A percentile compares a stretch with the other conserved stretches of the same genome.
These are phyloP conservation scores for Etheostoma perlongum DNA, from an alignment of 2,797 vertebrate species.

Conservation along the genomic window DNA sequence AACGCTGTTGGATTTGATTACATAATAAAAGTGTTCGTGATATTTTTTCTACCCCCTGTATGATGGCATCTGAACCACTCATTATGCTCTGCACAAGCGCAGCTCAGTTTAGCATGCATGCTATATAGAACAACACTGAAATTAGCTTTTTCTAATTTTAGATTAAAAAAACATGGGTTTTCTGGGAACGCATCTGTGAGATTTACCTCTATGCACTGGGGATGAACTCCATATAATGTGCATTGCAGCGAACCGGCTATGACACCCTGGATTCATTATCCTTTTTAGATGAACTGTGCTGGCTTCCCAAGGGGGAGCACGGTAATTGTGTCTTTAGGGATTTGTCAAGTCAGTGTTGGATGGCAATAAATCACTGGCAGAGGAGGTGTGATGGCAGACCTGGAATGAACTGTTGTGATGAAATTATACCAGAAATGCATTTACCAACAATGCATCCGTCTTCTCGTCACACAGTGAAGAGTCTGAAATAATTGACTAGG, in stretches of 20 bases:
- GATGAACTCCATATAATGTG: constrained; percentile 68
- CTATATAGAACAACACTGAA: constrained; percentile 15
- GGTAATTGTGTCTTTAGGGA: constrained; percentile 87
- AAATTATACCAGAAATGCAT: constrained; percentile 45
- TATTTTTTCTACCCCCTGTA: neutral
- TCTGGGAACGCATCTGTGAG: constrained; percentile 16
- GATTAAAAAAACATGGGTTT: constrained; percentile 48
- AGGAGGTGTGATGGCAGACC: constrained; percentile 66
- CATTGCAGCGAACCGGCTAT: constrained; percentile 62
- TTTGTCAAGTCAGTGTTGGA: constrained; percentile 80
- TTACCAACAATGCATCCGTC: constrained; percentile 4
- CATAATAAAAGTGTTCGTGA: neutral
- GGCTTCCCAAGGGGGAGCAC: constrained; percentile 66
- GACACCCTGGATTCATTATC: constrained; percentile 78
- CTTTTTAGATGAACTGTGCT: constrained; percentile 74
- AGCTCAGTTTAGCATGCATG: neutral
- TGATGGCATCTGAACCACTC: constrained; percentile 5
- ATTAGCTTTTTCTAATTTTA: constrained; percentile 45
- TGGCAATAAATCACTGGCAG: constrained; percentile 79
- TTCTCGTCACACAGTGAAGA: constrained; percentile 9
- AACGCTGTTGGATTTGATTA: constrained; percentile 12
- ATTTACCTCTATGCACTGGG: constrained; percentile 40
- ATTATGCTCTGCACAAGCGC: constrained; percentile 7
- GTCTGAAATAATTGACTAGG: constrained; percentile 24
- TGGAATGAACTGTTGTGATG: constrained; percentile 67